These are phyloP conservation scores for Gymnoscelis rufifasciata DNA, from an alignment of 2,888 invertebrate species.

Conservation along the genomic window DNA sequence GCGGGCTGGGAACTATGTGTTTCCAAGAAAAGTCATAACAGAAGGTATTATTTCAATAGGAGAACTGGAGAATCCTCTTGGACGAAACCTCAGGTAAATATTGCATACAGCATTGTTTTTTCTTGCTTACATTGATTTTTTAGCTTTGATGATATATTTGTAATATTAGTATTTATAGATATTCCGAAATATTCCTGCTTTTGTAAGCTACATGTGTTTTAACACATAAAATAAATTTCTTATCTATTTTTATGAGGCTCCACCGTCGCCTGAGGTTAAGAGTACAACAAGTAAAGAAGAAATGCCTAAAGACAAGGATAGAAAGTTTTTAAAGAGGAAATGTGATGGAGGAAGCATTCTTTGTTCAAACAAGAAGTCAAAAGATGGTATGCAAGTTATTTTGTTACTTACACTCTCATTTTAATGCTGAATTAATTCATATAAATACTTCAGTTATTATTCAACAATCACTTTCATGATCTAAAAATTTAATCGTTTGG, in stretches of 20 bases:
- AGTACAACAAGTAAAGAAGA: conserved; percentile 40
- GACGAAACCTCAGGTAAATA: conserved; percentile 64
- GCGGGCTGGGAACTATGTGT: conserved; percentile 68
- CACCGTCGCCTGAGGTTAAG: conserved; percentile 30
- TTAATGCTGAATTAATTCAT: no score
- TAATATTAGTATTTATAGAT: no score
- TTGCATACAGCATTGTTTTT: no score
- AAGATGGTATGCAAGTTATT: conserved; percentile 41
- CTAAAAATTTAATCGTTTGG: no score
- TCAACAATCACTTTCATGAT: no score
- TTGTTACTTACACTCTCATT: no score
- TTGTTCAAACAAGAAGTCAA: conserved; percentile 42
- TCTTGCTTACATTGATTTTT: no score
- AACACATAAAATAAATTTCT: not conserved
- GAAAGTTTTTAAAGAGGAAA: conserved; percentile 55
- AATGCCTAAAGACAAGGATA: conserved; percentile 35
- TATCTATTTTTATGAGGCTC: conserved; percentile 13
- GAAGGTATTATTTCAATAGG: conserved; percentile 70
- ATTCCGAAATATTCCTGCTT: no score
- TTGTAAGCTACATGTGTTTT: no score
- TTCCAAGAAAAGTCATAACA: conserved; percentile 66
- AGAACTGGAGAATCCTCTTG: conserved; percentile 71
- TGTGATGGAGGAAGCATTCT: conserved; percentile 44
- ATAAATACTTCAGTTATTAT: no score
- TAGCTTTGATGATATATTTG: no score